phyloP scores from a whole-genome alignment of 2,888 invertebrate species.

The Scaptomyza flava region DNA sequence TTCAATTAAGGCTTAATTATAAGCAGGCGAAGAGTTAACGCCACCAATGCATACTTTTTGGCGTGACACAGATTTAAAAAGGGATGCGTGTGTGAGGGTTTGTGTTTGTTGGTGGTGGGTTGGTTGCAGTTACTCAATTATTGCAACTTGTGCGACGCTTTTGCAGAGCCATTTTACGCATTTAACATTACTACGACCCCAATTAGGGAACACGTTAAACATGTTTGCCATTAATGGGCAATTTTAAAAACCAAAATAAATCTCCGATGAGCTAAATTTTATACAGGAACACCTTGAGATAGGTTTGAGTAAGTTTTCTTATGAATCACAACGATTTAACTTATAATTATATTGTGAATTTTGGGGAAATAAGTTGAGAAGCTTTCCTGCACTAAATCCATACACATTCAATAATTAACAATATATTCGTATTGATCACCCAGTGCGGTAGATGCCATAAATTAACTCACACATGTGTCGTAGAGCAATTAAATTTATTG shows the following conservation, averaged over 20 bases:
- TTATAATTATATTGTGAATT: too few relatives aligned
- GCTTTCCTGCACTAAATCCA: too few relatives aligned
- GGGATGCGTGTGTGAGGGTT: not conserved
- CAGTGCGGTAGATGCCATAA: not conserved
- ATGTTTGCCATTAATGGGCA: not conserved
- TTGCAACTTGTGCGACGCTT: conserved; percentile 30
- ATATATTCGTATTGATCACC: too few relatives aligned
- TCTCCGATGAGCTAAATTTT: not conserved
- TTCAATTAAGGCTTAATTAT: conserved; percentile 73
- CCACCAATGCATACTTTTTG: conserved; percentile 43
- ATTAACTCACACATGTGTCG: not conserved
- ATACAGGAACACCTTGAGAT: too few relatives aligned
- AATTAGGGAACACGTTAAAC: not conserved
- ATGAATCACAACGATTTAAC: too few relatives aligned
- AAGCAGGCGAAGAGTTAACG: conserved; percentile 41
- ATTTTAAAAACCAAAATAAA: not conserved
- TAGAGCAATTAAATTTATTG: not conserved
- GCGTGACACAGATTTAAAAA: conserved; percentile 42
- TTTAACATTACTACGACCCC: conserved; percentile 13
- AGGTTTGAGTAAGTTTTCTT: not conserved
- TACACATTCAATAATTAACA: too few relatives aligned
- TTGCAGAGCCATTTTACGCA: conserved; percentile 22
- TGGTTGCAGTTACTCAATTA: conserved; percentile 52
- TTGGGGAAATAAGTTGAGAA: too few relatives aligned
- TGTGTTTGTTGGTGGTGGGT: not conserved